Evolutionary conservation across 53 echinoderm and acorn worm genomes (phyloP).

Genomic region (Crossaster papposus): DNA sequence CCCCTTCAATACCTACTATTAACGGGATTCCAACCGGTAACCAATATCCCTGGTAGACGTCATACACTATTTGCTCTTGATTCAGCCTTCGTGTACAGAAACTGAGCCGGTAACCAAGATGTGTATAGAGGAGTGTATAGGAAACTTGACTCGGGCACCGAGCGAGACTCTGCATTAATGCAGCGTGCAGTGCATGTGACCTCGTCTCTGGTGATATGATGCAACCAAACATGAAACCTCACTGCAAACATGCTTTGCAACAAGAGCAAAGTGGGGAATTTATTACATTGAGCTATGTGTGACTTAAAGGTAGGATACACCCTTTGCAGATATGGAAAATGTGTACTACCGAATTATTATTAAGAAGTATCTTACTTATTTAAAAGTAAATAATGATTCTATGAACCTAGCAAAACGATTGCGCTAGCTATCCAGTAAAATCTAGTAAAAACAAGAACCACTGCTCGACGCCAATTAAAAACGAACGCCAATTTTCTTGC

Average conservation of each 20-base stretch:
- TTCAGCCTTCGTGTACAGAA: not conserved
- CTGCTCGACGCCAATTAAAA: too few species aligned
- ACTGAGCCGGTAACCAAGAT: not conserved
- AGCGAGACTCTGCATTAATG: slow-evolving; percentile 6
- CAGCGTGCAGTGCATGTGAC: not conserved
- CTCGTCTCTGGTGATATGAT: not conserved
- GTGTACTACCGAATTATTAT: too few species aligned
- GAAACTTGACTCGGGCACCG: not conserved
- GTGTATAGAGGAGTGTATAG: not conserved
- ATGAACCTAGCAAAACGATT: too few species aligned
- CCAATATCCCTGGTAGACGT: not conserved
- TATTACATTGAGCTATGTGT: not conserved
- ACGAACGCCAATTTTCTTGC: too few species aligned
- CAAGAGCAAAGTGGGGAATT: slow-evolving; percentile 30
- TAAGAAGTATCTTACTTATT: too few species aligned
- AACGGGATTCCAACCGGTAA: not conserved
- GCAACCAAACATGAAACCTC: not conserved
- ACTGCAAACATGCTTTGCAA: slow-evolving; percentile 36
- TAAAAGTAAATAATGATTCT: too few species aligned
- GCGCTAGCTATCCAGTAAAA: too few species aligned
- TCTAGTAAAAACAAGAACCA: too few species aligned
- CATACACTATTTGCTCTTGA: slow-evolving; percentile 13
- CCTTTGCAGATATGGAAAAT: too few species aligned
- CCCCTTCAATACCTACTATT: not conserved
- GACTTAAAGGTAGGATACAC: too few species aligned